Evolutionary conservation across 2,888 invertebrate species (phyloP).

Genomic region (Cerastoderma edule): DNA sequence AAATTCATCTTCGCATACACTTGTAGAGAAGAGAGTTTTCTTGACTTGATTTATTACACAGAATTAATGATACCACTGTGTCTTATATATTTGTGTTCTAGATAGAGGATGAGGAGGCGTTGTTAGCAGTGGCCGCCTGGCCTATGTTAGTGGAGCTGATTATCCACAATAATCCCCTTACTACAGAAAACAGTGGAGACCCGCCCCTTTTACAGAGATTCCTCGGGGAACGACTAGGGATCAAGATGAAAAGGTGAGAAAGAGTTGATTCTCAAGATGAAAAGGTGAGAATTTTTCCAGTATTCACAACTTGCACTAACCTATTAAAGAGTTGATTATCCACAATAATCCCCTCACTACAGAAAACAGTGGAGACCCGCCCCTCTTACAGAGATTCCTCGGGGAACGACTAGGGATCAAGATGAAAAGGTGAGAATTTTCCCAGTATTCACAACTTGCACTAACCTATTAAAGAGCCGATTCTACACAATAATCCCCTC

Average conservation of each 20-base stretch:
- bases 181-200: constrained; percentile 77
- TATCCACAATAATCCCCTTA: constrained; percentile 81
- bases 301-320: neutral
- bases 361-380: constrained; percentile 79
- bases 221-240: constrained; percentile 80
- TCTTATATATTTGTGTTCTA: constrained; percentile 41
- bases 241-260: constrained; percentile 75
- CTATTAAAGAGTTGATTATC: constrained; percentile 80
- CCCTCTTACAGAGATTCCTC: constrained; percentile 80
- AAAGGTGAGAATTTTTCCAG: neutral
- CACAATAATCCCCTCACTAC: constrained; percentile 81
- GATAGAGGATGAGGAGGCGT: constrained; percentile 80
- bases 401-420: constrained; percentile 80
- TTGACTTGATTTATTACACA: too few species aligned
- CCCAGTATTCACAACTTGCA: neutral
- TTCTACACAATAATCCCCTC: constrained; percentile 81
- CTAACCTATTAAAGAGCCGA: constrained; percentile 75
- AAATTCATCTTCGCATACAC: too few species aligned
- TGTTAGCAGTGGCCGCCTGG: constrained; percentile 82
- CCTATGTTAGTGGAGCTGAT: constrained; percentile 80
- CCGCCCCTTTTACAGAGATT: constrained; percentile 81
- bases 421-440: constrained; percentile 54
- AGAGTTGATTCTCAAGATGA: neutral
- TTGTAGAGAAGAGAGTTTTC: too few species aligned
- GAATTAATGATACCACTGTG: too few species aligned